Base-by-base conservation (phyloP, 64 coral and sea anemone species). In the Porites lutea region DNA sequence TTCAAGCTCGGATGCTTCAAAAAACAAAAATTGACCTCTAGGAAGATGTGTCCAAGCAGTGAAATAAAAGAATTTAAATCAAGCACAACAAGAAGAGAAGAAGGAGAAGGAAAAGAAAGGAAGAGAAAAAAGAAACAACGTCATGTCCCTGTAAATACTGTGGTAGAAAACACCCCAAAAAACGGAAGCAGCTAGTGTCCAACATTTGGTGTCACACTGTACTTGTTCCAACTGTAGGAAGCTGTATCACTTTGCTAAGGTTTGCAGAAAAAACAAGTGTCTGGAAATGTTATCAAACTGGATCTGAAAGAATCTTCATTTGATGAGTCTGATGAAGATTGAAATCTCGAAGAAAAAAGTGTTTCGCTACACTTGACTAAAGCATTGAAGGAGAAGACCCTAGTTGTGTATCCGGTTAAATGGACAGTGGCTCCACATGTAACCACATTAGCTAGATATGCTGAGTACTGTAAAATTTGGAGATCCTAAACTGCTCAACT, bases 381-480 rank as follows among this genome's bases (percentile, higher is more conserved):
- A 37, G 27, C 27, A 37, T 86, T 52, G 59, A 23, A 67, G 12
- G 45, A 54, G 70, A 20, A 4, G 55, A 4, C 48, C 53, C 68
- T 75, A 43, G 12, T 13, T 47, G 8, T 19, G 80, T 92, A 12
- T 49, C 44, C 15, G 86, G 81, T 49, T 58, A 92, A 66, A 86
- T 92, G 82, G 90, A 92, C 50, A 77, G 82, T 79, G 90, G 90
- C 19, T 86, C 81, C 18, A 92, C 90, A 37, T 37, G 27, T 37
- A 37, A 37, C 27, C 27, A 37, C 27, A 37, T 37, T 37, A 37
- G 27, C 27, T 37, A 37, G 27, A 37, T 37, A 37, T 37, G 27
- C 27, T 37, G 27, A 37, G 27, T 37, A 37, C 71, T 92, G 90
- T 72, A 92, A 92, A 86, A 55, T 78, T 27, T 86, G 82, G 90